Evolutionary conservation across 1,140 invertebrate genomes (phyloP).

Genomic region (Drosophila kohkoa): DNA sequence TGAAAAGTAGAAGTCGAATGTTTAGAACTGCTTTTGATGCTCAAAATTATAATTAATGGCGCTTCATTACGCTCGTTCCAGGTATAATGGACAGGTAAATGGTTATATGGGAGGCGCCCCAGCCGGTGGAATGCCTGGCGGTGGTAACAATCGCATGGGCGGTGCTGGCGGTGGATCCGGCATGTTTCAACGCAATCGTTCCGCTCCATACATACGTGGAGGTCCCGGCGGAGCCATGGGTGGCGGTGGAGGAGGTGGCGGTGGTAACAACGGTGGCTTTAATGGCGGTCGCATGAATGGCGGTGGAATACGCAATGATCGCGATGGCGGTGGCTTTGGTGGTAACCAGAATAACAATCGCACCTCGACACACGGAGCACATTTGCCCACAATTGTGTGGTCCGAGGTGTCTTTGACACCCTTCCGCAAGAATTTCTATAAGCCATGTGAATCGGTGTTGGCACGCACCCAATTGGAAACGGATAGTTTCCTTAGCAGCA

Average conservation of each 20-base stretch:
- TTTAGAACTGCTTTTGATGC: slow-evolving; percentile 56
- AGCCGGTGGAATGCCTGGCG: slow-evolving; percentile 54
- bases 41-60: slow-evolving; percentile 72
- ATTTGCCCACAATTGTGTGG: slow-evolving; percentile 93
- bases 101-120: slow-evolving; percentile 60
- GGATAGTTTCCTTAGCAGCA: slow-evolving; percentile 90
- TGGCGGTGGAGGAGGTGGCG: slow-evolving; percentile 17
- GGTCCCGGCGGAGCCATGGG: slow-evolving; percentile 47
- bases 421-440: slow-evolving; percentile 97
- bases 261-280: slow-evolving; percentile 14
- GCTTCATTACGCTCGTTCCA: slow-evolving; percentile 55
- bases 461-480: slow-evolving; percentile 90
- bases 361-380: slow-evolving; percentile 87
- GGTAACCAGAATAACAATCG: slow-evolving; percentile 59
- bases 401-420: slow-evolving; percentile 89
- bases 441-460: slow-evolving; percentile 91
- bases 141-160: slow-evolving; percentile 66
- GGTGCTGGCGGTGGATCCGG: slow-evolving; percentile 61
- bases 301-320: slow-evolving; percentile 47
- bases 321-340: slow-evolving; percentile 46
- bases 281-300: slow-evolving; percentile 60
- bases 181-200: slow-evolving; percentile 76
- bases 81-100: slow-evolving; percentile 76
- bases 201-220: slow-evolving; percentile 64
- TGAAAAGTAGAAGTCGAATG: slow-evolving; percentile 47